Base-by-base conservation (phyloP, 1,140 invertebrate genomes). In the Physella acuta region DNA sequence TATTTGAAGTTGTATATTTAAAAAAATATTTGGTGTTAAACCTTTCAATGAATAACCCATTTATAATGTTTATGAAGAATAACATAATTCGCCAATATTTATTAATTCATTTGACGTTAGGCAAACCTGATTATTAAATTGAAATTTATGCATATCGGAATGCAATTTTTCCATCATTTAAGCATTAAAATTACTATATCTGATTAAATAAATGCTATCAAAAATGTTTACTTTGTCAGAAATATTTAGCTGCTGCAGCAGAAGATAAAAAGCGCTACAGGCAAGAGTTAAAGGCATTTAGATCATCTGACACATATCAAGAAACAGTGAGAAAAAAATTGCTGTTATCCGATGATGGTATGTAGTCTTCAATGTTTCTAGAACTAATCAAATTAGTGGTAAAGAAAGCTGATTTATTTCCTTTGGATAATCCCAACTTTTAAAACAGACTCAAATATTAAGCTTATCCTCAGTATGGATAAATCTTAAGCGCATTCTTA, bases 221-320 rank as follows among this genome's bases (percentile, higher is more conserved):
- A n/a, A n/a, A n/a, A n/a, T n/a, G n/a, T n/a, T n/a, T 49, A 49
- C n/a, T 49, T 49, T 11, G n/a, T 37, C 81, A 87, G 78, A 87
- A 87, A 67, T 89, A 88, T 80, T 78, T 88, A 59, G 84, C 85
- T 34, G 82, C 82, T 68, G 88, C 88, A 44, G 88, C 88, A 73
- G 84, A 84, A 70, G 88, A 88, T 61, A 89, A 88, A 71, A 86
- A 85, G 73, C 75, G 88, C 26, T 89, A 89, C 74, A 81, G 86
- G 63, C 87, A 88, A 76, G 88, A 89, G 78, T 76, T 89, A 30
- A 86, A 86, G 77, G 78, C 83, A n/a, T 89, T 88, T 78, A 76
- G 86, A 62, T 87, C 88, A 69, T 88, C 88, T 14, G 88, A 87
- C 44, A 85, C 87, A 16, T 89, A 88, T 75, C 85, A 87, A 73